Conservation (phyloP, 2,888 invertebrate species). For the Drosophila koepferae region DNA sequence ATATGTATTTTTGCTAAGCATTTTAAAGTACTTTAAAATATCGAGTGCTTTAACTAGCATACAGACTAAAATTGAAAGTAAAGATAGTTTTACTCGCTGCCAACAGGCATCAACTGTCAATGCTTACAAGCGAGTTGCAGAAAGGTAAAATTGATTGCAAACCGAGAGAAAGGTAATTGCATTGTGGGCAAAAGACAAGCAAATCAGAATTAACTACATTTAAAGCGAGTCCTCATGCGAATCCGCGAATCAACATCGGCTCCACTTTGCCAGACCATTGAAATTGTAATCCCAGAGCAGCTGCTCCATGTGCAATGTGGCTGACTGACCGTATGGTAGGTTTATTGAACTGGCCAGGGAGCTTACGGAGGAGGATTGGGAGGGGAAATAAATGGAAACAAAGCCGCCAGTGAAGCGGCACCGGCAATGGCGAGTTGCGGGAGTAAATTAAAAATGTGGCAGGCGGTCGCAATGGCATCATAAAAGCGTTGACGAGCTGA, state of each 20-base stretch:
- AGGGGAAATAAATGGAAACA: slow-evolving; percentile 21
- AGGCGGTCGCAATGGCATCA: slow-evolving; percentile 58
- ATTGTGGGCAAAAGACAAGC: slow-evolving; percentile 31
- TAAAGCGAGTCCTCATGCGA: slow-evolving; percentile 42
- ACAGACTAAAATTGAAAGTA: background rate
- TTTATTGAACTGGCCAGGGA: slow-evolving; percentile 65
- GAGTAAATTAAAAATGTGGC: slow-evolving; percentile 75
- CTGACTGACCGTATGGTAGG: slow-evolving; percentile 51
- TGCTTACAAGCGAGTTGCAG: slow-evolving; percentile 5
- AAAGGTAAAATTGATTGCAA: slow-evolving; percentile 9
- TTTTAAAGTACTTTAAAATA: background rate
- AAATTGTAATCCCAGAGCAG: slow-evolving; percentile 26
- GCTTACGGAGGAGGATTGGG: slow-evolving; percentile 7
- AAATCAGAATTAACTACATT: slow-evolving; percentile 68
- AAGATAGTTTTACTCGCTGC: background rate
- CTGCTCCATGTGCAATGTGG: slow-evolving; percentile 21
- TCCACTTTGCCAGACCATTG: slow-evolving; percentile 13
- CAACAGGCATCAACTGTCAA: slow-evolving; percentile 7
- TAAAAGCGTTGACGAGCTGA: slow-evolving; percentile 61
- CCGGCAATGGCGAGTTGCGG: slow-evolving; percentile 42
- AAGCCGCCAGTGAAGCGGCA: slow-evolving; percentile 42
- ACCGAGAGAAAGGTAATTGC: slow-evolving; percentile 19
- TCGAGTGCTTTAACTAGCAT: background rate
- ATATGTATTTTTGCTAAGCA: no score
- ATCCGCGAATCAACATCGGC: slow-evolving; percentile 2